Percentiles rank a stretch among this genome's conserved stretches.
Evolutionary conservation across 2,888 invertebrate species (phyloP).

Genomic region (Copidosoma aretas): DNA sequence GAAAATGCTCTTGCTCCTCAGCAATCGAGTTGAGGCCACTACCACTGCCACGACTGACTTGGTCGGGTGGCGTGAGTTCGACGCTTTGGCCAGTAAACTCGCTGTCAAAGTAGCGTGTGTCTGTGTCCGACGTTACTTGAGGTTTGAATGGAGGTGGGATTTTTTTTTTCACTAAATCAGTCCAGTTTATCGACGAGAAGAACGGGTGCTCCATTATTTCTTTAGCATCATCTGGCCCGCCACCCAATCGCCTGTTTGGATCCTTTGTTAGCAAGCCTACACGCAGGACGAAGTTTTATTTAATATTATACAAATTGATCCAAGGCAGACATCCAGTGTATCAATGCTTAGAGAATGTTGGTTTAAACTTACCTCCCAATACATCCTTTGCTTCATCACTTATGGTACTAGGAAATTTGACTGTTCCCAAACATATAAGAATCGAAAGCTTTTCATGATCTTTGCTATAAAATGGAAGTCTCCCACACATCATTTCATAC

Average conservation of each 20-base stretch:
- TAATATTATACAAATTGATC: background rate
- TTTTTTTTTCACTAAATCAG: conserved; percentile 90
- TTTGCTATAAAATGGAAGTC: conserved; percentile 97
- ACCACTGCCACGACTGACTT: conserved; percentile 59
- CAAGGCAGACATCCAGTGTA: background rate
- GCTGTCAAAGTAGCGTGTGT: conserved; percentile 97
- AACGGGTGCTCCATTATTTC: conserved; percentile 96
- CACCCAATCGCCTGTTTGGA: conserved; percentile 87
- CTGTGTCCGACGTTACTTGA: conserved; percentile 92
- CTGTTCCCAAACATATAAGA: conserved; percentile 91
- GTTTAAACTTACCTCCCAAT: conserved; percentile 64
- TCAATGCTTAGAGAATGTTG: conserved; percentile 65
- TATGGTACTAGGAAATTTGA: conserved; percentile 90
- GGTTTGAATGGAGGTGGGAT: conserved; percentile 93
- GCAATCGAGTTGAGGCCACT: conserved; percentile 67
- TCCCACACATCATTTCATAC: conserved; percentile 99
- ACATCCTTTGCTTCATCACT: conserved; percentile 87
- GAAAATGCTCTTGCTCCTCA: conserved; percentile 74
- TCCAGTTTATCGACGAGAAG: conserved; percentile 95
- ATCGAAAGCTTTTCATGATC: conserved; percentile 98
- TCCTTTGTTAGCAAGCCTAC: conserved; percentile 79
- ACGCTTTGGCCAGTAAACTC: conserved; percentile 98
- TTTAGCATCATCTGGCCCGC: conserved; percentile 91
- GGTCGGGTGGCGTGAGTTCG: conserved; percentile 92
- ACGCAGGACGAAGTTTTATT: background rate